phyloP scores from a whole-genome alignment of 2,113 vertebrate genomes.

The Elgaria multicarinata region DNA sequence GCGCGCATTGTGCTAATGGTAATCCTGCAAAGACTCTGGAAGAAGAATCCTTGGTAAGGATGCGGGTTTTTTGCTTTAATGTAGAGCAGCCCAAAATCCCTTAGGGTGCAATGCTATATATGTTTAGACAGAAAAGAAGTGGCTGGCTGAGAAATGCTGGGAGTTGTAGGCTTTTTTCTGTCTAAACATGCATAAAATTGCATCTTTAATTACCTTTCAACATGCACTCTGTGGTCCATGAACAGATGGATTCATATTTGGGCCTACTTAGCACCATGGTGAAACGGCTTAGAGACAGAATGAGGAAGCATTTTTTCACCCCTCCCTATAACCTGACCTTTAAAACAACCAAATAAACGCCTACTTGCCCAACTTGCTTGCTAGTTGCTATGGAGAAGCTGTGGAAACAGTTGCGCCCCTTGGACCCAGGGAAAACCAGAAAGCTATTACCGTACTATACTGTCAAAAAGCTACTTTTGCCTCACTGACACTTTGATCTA shows the following conservation, averaged over 20 bases:
- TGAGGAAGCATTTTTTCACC: background rate
- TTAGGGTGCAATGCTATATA: too few species aligned
- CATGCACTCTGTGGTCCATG: background rate
- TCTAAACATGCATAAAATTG: too few species aligned
- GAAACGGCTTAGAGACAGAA: background rate
- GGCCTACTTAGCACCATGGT: background rate
- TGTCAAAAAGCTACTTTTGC: background rate
- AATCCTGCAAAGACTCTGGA: too few species aligned
- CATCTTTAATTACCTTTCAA: background rate
- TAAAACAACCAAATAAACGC: background rate
- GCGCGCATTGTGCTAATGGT: too few species aligned
- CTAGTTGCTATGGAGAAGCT: background rate
- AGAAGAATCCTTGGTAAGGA: too few species aligned
- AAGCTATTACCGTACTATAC: too few species aligned
- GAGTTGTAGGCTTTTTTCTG: too few species aligned
- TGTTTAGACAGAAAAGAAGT: too few species aligned
- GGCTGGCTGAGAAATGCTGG: too few species aligned
- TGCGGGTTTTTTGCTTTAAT: too few species aligned
- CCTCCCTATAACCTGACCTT: background rate
- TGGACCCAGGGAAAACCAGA: background rate
- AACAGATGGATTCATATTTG: background rate
- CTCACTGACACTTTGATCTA: background rate
- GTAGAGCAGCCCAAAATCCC: too few species aligned
- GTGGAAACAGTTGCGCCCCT: too few species aligned
- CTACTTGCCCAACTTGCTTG: background rate